Evolutionary conservation across 1,140 invertebrate genomes (phyloP).

Genomic region (Drosophila athabasca): DNA sequence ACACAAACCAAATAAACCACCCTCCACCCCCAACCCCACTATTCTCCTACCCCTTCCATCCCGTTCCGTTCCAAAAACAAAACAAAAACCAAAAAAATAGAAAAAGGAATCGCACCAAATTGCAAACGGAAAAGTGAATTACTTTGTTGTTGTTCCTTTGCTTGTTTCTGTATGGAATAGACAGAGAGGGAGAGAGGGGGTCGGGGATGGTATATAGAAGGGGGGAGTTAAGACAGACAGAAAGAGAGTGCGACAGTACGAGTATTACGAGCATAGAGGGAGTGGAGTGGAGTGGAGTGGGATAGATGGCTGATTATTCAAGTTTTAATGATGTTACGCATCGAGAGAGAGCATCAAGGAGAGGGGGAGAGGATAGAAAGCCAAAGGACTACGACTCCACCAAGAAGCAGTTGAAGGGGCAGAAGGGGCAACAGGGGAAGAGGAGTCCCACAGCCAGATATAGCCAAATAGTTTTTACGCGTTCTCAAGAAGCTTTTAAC

Average conservation of each 20-base stretch:
- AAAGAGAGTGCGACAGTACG: no score
- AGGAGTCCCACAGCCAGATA: constrained; percentile 28
- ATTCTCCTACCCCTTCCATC: no score
- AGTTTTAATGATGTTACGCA: constrained; percentile 76
- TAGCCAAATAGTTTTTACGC: constrained; percentile 72
- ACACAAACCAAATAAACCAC: constrained; percentile 27
- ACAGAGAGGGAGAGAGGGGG: constrained; percentile 12
- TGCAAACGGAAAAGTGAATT: constrained; percentile 55
- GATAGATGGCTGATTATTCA: constrained; percentile 61
- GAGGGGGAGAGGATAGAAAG: background rate
- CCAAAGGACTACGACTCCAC: constrained; percentile 1
- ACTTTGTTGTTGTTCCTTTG: constrained; percentile 44
- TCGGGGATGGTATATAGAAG: background rate
- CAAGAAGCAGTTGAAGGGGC: constrained; percentile 35
- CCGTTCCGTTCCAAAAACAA: no score
- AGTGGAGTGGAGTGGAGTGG: no score
- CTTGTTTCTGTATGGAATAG: no score
- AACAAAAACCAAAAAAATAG: constrained; percentile 1
- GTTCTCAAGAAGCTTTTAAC: constrained; percentile 80
- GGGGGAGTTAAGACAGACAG: constrained; percentile 11
- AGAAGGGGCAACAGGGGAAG: background rate
- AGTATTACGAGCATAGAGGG: background rate
- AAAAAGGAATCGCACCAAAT: constrained; percentile 26
- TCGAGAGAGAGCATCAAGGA: background rate
- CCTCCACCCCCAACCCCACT: constrained; percentile 10